A percentile compares a stretch with the other conserved stretches of the same genome.
phyloP scores from a whole-genome alignment of 2,113 vertebrate species.

The Leptosomus discolor region DNA sequence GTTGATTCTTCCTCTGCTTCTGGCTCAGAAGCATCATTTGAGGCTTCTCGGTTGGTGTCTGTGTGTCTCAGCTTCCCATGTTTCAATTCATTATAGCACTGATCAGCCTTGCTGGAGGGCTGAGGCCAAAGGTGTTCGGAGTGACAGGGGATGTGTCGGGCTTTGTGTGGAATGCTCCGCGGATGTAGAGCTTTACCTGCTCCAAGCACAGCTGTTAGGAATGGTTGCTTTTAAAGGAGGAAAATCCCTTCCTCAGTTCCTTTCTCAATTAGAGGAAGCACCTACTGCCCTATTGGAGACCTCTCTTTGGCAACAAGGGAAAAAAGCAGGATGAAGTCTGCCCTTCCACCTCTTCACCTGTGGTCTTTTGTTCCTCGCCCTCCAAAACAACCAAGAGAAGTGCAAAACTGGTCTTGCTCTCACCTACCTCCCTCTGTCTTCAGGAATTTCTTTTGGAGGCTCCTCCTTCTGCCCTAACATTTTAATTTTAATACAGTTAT shows the following conservation, averaged over 20 bases:
- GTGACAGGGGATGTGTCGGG: too few relatives aligned
- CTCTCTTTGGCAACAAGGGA: neutral
- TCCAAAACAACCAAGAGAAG: neutral
- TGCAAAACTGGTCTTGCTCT: neutral
- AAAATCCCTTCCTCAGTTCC: neutral
- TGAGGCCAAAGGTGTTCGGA: neutral
- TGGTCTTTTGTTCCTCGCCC: neutral
- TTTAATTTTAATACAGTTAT: neutral
- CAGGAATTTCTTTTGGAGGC: neutral
- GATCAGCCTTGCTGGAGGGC: too few relatives aligned
- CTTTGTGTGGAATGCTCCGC: too few relatives aligned
- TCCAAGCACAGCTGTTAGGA: neutral
- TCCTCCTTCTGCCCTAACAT: neutral
- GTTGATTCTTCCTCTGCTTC: neutral
- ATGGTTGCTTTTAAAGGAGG: neutral
- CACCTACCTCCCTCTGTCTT: neutral
- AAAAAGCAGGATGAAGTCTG: neutral
- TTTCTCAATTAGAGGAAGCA: neutral
- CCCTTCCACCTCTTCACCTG: neutral
- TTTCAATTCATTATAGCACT: neutral
- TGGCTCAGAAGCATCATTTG: neutral
- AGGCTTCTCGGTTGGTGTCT: neutral
- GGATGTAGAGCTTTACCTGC: neutral
- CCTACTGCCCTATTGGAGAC: neutral
- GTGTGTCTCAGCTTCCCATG: neutral